These are phyloP conservation scores for Drymonia ruficornis DNA, from an alignment of 2,888 invertebrate species.

Conservation along the genomic window DNA sequence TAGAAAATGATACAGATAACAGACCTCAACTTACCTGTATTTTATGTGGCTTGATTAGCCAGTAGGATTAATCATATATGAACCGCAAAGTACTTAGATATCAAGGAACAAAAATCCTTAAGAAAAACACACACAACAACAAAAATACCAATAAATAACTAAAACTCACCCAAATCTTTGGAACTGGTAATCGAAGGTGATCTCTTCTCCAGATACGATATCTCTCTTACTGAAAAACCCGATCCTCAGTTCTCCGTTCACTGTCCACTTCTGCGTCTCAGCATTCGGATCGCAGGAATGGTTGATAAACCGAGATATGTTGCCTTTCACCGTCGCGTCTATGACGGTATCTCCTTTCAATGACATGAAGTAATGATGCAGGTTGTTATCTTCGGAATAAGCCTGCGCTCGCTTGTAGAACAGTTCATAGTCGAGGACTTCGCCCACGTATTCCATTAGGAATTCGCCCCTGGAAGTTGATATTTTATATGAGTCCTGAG, in stretches of 20 bases:
- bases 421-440: constrained; percentile 95
- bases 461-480: constrained; percentile 91
- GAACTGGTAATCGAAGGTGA: constrained; percentile 99
- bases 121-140: background rate
- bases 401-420: constrained; percentile 94
- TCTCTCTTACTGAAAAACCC: constrained; percentile 97
- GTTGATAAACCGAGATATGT: constrained; percentile 98
- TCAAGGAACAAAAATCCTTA: too few relatives aligned
- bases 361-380: constrained; percentile 99
- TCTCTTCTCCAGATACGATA: constrained; percentile 95
- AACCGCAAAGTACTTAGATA: too few relatives aligned
- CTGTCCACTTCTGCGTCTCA: constrained; percentile 99
- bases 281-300: constrained; percentile 99
- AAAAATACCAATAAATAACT: background rate
- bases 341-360: constrained; percentile 93
- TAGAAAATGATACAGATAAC: too few relatives aligned
- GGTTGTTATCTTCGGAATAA: constrained; percentile 95
- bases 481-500: too few relatives aligned
- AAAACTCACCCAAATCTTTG: constrained; percentile 94
- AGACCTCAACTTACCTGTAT: too few relatives aligned
- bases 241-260: constrained; percentile 95
- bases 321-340: constrained; percentile 98
- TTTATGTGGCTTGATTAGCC: too few relatives aligned
- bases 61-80: too few relatives aligned
- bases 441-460: constrained; percentile 99